These are phyloP conservation scores for Cephus cinctus DNA, from an alignment of 1,140 invertebrate species.

Conservation along the genomic window DNA sequence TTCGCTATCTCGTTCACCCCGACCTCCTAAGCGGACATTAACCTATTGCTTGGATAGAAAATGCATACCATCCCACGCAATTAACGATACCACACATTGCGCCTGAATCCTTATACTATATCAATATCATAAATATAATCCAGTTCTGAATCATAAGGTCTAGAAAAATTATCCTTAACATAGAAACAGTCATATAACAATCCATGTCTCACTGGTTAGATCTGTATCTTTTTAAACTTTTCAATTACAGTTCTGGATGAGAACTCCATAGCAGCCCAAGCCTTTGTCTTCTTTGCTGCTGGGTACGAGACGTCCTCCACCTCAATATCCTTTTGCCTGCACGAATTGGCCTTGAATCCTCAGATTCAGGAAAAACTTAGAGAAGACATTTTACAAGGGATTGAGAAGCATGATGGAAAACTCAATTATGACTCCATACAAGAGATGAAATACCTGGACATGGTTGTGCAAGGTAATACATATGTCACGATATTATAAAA, in stretches of 20 bases:
- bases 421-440: slow-evolving; percentile 64
- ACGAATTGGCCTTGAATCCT: slow-evolving; percentile 67
- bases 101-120: slow-evolving; percentile 2
- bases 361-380: slow-evolving; percentile 66
- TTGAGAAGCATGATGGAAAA: slow-evolving; percentile 48
- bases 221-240: no score
- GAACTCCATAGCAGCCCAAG: slow-evolving; percentile 65
- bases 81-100: background rate
- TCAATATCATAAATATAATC: slow-evolving; percentile 21
- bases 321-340: slow-evolving; percentile 64
- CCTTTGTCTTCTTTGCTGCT: slow-evolving; percentile 69
- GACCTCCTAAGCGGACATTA: no score
- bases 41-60: no score
- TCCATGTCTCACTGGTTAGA: no score
- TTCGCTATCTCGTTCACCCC: no score
- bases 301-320: slow-evolving; percentile 78
- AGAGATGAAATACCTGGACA: slow-evolving; percentile 63
- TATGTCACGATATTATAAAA: slow-evolving; percentile 9
- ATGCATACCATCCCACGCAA: no score
- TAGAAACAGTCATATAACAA: no score
- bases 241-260: slow-evolving; percentile 54
- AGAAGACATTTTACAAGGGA: slow-evolving; percentile 62
- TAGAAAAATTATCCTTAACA: no score
- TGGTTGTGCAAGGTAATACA: slow-evolving; percentile 57
- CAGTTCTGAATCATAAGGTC: no score